Conservation (phyloP, 2,888 invertebrate species). For the Ophion costatus region DNA sequence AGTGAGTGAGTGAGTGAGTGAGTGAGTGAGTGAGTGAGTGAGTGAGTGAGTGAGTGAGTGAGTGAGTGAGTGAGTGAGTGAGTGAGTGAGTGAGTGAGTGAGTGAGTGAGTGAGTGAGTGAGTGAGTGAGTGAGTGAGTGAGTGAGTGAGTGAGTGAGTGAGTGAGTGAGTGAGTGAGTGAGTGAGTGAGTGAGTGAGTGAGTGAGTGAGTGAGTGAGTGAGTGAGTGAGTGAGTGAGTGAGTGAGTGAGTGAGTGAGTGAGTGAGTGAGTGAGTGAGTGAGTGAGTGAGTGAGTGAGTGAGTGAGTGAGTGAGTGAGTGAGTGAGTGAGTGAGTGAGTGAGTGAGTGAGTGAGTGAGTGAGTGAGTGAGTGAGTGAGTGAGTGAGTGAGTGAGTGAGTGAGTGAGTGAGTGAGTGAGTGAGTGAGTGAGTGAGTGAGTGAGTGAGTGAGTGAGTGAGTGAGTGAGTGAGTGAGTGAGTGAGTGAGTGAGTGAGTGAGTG, state of each 20-base stretch:
- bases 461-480: not conserved
- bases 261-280: not conserved
- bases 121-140: not conserved
- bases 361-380: not conserved
- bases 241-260: not conserved
- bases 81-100: not conserved
- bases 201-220: not conserved
- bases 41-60: not conserved
- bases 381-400: not conserved
- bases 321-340: not conserved
- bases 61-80: not conserved
- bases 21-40: not conserved
- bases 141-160: not conserved
- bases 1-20: not conserved
- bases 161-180: not conserved
- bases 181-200: not conserved
- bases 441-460: not conserved
- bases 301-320: not conserved
- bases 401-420: too few relatives aligned
- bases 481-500: not conserved
- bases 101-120: not conserved
- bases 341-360: not conserved
- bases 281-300: not conserved
- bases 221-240: not conserved
- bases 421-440: not conserved